Percentiles rank a stretch among this genome's conserved stretches.
Conservation (phyloP, 2,113 vertebrate species). For the Myotis brandtii region DNA sequence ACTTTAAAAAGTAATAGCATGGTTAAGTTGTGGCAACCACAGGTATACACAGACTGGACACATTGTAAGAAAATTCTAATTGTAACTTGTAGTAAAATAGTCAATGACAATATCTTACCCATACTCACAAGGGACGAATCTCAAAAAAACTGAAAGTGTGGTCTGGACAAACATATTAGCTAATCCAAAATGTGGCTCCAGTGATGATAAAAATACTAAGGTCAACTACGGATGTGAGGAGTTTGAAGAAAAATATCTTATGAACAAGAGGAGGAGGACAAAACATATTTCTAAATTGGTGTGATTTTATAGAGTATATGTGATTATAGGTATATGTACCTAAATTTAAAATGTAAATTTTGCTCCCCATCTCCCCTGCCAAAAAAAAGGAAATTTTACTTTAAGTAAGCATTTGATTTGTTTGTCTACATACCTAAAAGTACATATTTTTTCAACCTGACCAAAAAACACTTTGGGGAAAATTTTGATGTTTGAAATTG, state of each 20-base stretch:
- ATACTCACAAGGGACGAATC: neutral
- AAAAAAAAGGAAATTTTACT: too few species aligned
- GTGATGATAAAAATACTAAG: neutral
- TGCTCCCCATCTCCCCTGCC: neutral
- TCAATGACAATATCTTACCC: neutral
- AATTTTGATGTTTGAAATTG: neutral
- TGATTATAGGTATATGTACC: neutral
- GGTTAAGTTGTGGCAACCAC: neutral
- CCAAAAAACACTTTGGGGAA: neutral
- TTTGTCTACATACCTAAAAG: neutral
- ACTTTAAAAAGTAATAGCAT: slow-evolving; percentile 36
- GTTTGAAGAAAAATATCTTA: slow-evolving; percentile 9
- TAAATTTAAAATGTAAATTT: slow-evolving; percentile 40
- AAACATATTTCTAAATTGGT: neutral
- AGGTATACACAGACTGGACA: neutral
- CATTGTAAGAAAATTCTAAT: neutral
- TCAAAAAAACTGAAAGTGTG: slow-evolving; percentile 9
- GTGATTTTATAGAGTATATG: neutral
- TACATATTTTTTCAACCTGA: neutral
- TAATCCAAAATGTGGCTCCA: neutral
- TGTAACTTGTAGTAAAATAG: slow-evolving; percentile 22
- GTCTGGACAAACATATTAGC: neutral
- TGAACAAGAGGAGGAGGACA: neutral
- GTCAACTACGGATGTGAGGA: neutral
- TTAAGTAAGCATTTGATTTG: neutral